Evolutionary conservation across 2,113 vertebrate species (phyloP).

Genomic region (Empidonax traillii): DNA sequence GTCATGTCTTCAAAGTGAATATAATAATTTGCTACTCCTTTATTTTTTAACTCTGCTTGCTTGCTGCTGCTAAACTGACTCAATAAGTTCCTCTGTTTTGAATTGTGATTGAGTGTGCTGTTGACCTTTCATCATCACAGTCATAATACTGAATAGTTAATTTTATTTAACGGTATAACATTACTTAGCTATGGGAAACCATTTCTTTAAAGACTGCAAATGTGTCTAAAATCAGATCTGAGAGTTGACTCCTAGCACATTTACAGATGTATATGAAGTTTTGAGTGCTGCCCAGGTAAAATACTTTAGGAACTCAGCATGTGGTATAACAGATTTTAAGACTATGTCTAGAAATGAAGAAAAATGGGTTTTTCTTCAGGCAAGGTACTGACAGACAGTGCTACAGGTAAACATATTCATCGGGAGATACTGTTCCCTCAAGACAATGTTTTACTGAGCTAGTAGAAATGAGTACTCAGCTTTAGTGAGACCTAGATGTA

Average conservation of each 20-base stretch:
- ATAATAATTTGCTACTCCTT: neutral
- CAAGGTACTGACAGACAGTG: neutral
- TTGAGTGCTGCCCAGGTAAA: neutral
- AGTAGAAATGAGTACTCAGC: neutral
- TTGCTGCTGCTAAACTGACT: neutral
- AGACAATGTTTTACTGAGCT: neutral
- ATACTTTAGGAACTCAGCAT: neutral
- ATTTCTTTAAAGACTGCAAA: neutral
- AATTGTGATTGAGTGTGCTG: neutral
- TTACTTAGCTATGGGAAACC: neutral
- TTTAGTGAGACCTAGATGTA: neutral
- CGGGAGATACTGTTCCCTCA: neutral
- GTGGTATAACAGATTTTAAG: neutral
- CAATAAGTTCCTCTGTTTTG: neutral
- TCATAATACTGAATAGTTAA: neutral
- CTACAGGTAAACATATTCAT: neutral
- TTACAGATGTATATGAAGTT: neutral
- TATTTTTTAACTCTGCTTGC: neutral
- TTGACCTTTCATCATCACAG: neutral
- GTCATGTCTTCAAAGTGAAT: neutral
- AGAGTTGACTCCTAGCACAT: neutral
- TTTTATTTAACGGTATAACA: neutral
- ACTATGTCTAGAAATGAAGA: neutral
- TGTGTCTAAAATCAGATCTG: neutral
- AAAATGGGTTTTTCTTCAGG: neutral